phyloP scores from a whole-genome alignment of 2,113 vertebrate species.

The Pluvianellus socialis region DNA sequence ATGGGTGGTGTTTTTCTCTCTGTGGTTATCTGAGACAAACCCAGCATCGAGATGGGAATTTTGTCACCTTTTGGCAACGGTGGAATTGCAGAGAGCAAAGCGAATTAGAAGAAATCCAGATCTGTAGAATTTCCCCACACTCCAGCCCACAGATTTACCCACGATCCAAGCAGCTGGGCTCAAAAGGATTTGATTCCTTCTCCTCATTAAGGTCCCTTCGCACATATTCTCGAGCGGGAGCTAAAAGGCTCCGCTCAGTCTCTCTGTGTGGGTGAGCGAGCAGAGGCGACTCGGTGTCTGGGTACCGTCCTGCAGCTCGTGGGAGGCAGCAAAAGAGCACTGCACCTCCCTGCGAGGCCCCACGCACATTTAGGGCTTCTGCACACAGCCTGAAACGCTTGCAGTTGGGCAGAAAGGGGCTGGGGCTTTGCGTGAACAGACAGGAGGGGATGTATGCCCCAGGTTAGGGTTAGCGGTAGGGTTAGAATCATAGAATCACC shows the following conservation, averaged over 20 bases:
- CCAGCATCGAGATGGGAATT: background rate
- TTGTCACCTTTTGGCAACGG: background rate
- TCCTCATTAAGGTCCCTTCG: background rate
- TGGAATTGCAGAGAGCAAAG: background rate
- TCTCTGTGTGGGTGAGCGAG: background rate
- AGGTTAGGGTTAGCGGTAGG: background rate
- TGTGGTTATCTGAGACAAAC: background rate
- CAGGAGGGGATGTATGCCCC: background rate
- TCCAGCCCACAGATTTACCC: background rate
- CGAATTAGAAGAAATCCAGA: background rate
- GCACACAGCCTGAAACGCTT: background rate
- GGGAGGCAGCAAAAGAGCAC: background rate
- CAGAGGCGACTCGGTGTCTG: background rate
- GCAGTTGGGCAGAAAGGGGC: background rate
- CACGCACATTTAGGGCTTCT: fast-evolving
- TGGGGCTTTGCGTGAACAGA: background rate
- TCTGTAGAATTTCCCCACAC: background rate
- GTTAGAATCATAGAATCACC: background rate
- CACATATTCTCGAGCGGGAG: background rate
- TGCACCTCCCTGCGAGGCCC: background rate
- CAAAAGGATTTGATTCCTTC: background rate
- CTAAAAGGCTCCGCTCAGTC: background rate
- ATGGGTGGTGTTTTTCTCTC: background rate
- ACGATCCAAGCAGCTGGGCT: background rate
- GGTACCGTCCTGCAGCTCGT: background rate